Evolutionary conservation across 2,888 invertebrate species (phyloP), one percentile per base, ranked within the genome.

Genomic region (Ctena decussata): DNA sequence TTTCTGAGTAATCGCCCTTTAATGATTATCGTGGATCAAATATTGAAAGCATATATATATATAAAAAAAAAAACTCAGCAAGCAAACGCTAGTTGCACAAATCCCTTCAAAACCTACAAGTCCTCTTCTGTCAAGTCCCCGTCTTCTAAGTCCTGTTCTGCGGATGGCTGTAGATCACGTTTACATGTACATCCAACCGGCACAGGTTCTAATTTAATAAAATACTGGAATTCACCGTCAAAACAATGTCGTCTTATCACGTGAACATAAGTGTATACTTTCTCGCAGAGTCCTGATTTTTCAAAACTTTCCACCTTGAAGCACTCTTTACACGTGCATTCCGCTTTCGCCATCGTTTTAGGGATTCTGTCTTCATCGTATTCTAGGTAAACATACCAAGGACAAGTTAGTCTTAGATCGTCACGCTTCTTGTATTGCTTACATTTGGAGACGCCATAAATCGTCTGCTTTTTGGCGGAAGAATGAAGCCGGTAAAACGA

Each of bases 321-420:
- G 44, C 81, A 82, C 27, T 60, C 27, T 60, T 74, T 77, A 39
- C 82, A 82, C 12, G 57, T 60, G 30, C 82, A 82, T n/a, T 39
- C n/a, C 18, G 77, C 77, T 6, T 32, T 77, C 5, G 77, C 73
- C 37, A 82, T 35, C 2, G 21, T 39, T 24, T 30, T n/a, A 5
- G 82, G 82, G 32, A 72, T 76, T 30, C 82, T 72, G n/a, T 77
- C 39, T 53, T 44, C 41, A 35, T 82, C 69, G 12, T 77, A 53
- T 15, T 77, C 77, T 24, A 82, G 3, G 27, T 73, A 65, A 1
- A 82, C 32, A 53, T 69, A 82, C 82, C 82, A 82, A 1, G 82
- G 82, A 39, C 82, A 82, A 3, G 60, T 32, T 15, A 77, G 77
- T 15, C 21, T 53, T n/a, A 53, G 21, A 53, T 53, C 53, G 12